Conservation (phyloP, 1,140 invertebrate genomes). For the Yoshiicerus persimilis region DNA sequence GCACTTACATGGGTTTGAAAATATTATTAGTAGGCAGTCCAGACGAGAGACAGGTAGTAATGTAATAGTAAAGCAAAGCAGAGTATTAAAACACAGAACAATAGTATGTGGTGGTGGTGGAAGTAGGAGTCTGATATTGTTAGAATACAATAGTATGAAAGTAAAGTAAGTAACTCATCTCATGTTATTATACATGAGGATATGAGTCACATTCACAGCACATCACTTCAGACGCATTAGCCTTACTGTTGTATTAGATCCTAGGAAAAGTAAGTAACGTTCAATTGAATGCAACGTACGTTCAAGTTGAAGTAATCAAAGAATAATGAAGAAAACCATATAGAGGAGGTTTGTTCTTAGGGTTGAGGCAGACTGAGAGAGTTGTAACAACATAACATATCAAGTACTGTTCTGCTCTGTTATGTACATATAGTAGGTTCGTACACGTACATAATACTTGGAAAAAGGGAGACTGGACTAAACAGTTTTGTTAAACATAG, state of each 20-base stretch:
- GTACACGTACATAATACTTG: not conserved
- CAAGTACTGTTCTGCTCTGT: not conserved
- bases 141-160: not conserved
- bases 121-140: not conserved
- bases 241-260: not conserved
- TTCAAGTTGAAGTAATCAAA: not conserved
- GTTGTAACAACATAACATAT: not conserved
- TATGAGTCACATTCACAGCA: not conserved
- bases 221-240: not conserved
- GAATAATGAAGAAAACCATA: constrained; percentile 13
- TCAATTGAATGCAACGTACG: not conserved
- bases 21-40: not conserved
- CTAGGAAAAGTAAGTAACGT: not conserved
- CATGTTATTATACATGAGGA: not conserved
- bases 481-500: not conserved
- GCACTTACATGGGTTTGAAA: not conserved
- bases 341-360: not conserved
- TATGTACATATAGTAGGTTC: not conserved
- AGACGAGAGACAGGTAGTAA: not conserved
- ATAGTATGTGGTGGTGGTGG: constrained; percentile 9
- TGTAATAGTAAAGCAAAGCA: not conserved
- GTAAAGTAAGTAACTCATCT: not conserved
- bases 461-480: not conserved
- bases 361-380: not conserved
- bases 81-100: no score